Conservation (phyloP, 2,797 vertebrate species). For the Poliocrania exsul region DNA sequence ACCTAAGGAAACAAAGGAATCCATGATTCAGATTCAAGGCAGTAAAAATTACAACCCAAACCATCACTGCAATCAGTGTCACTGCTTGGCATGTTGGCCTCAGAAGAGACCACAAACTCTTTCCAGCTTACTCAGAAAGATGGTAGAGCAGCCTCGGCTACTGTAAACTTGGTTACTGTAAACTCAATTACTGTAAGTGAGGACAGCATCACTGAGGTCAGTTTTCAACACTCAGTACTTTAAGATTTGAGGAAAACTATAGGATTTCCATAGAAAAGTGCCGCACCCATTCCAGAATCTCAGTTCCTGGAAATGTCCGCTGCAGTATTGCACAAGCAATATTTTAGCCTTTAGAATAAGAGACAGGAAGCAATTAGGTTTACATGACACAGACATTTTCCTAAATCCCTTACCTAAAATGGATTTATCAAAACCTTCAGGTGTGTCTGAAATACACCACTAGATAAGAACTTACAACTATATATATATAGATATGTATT, state of each 20-base stretch:
- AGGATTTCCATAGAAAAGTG: background rate
- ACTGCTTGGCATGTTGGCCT: background rate
- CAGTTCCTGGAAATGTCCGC: background rate
- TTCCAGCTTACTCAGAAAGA: background rate
- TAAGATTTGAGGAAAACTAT: background rate
- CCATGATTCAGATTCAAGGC: background rate
- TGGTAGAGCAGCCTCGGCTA: background rate
- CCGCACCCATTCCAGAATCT: background rate
- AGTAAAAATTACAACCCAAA: background rate
- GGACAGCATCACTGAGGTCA: background rate
- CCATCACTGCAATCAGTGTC: background rate
- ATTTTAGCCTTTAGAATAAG: background rate
- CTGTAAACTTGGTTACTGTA: background rate
- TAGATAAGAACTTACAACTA: background rate
- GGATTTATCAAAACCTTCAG: background rate
- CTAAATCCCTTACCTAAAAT: background rate
- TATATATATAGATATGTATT: background rate
- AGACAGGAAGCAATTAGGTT: background rate
- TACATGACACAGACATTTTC: background rate
- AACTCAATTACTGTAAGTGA: background rate
- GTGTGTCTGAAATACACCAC: background rate
- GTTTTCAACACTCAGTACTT: background rate
- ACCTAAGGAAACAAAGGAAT: background rate
- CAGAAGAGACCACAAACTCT: background rate
- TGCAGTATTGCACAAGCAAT: background rate